phyloP scores from a whole-genome alignment of 2,888 invertebrate species.

The Oscheius sp. region DNA sequence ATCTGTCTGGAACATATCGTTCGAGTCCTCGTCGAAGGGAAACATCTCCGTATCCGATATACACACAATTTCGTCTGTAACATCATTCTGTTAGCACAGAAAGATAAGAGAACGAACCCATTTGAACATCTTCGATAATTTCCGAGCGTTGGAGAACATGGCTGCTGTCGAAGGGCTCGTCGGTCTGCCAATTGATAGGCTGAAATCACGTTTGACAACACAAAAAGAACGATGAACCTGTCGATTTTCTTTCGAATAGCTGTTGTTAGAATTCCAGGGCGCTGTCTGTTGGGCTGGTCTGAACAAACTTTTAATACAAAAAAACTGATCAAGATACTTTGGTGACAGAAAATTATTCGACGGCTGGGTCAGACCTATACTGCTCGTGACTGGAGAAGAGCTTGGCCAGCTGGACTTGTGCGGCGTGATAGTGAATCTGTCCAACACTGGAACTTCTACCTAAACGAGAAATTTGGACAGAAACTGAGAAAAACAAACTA shows the following conservation, averaged over 20 bases:
- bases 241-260: background rate
- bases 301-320: too few species aligned
- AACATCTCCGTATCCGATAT: conserved; percentile 30
- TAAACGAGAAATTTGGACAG: background rate
- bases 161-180: background rate
- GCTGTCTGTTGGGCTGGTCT: too few species aligned
- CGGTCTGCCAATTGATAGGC: background rate
- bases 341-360: too few species aligned
- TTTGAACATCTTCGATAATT: conserved; percentile 25
- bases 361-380: too few species aligned
- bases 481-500: background rate
- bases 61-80: conserved; percentile 31
- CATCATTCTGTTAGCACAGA: background rate
- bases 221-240: background rate
- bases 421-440: background rate
- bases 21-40: background rate
- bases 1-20: conserved; percentile 1
- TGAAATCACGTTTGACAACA: background rate
- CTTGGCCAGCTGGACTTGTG: too few species aligned
- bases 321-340: too few species aligned
- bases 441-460: background rate
- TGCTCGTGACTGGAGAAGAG: too few species aligned
- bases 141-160: conserved; percentile 24
- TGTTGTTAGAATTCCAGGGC: too few species aligned
- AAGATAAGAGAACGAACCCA: conserved; percentile 14